phyloP scores from a whole-genome alignment of 2,797 vertebrate species.

The Sebastiscus albofasciatus region DNA sequence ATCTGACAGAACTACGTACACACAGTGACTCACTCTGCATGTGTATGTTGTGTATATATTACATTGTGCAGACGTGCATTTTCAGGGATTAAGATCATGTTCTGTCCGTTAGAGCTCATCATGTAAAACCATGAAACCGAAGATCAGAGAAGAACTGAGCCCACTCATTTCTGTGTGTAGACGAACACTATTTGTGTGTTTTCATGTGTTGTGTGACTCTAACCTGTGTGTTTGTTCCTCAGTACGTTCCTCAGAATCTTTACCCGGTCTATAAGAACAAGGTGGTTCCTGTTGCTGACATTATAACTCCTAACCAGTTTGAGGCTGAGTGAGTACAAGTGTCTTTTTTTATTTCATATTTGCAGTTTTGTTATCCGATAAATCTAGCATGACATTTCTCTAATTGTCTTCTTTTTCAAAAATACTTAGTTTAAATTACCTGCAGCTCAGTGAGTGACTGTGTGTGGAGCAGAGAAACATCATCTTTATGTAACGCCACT shows the following conservation, averaged over 20 bases:
- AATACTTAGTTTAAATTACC: background rate
- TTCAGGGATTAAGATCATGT: conserved; percentile 13
- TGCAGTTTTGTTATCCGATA: background rate
- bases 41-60: conserved; percentile 12
- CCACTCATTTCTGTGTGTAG: background rate
- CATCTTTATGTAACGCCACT: conserved; percentile 53
- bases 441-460: background rate
- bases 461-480: background rate
- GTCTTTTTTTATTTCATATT: background rate
- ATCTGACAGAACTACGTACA: conserved; percentile 32
- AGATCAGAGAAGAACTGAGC: background rate
- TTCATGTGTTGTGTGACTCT: background rate
- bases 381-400: background rate
- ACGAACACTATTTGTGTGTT: background rate
- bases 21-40: conserved; percentile 33
- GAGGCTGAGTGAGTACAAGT: conserved; percentile 94
- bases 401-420: background rate
- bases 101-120: background rate
- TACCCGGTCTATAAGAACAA: conserved; percentile 95
- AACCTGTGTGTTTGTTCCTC: conserved; percentile 14
- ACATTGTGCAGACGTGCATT: background rate
- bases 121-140: conserved; percentile 16
- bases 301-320: conserved; percentile 98
- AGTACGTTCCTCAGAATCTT: conserved; percentile 97
- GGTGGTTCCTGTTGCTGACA: conserved; percentile 95